Base-by-base conservation (phyloP, 2,888 invertebrate species). In the Megalurothrips usitatus region DNA sequence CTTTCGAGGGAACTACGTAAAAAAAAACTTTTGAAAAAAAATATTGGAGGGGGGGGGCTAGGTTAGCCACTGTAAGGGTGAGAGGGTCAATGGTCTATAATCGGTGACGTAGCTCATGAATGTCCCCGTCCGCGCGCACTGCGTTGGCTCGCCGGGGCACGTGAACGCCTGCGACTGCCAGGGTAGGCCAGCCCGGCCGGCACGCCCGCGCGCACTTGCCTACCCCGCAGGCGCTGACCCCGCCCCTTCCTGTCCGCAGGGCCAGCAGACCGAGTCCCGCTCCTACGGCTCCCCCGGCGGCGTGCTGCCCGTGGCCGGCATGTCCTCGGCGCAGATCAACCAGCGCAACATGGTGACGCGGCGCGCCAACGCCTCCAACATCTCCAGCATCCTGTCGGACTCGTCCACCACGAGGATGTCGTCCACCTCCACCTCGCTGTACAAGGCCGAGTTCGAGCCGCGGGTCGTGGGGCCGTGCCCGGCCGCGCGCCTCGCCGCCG, bases 391-490 rank as follows among this genome's bases (percentile, higher is more conserved):
- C 68, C 68, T 75, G 68, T n/a, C 68, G 23, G 68, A 75, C 26
- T 23, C 11, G 23, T 43, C 34, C 34, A 43, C 34, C 68, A 68
- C 23, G 23, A 68, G 26, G n/a, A 75, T 26, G 68, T 26, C 23
- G 23, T n/a, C 23, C 68, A 75, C 68, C 23, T n/a, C 23, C 68
- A 75, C 68, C 8, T 75, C 91, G 81, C 87, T 88, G 81, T 95
- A 96, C 87, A 93, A 93, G 86, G 93, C 92, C 84, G 95, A 96
- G 87, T 95, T 91, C 85, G 90, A 92, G 23, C 91, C 93, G 0
- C 90, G 92, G 83, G 90, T 90, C 80, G 92, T 92, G 83, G 94
- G 94, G 80, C 93, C 94, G 0, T 96, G 96, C 87, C 94, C 94
- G 0, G 95, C 94, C 58, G 91, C 94, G 52, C 89, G 94, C 83